Percentiles rank a stretch among this genome's conserved stretches.
Evolutionary conservation across 2,888 invertebrate genomes (phyloP).

Genomic region (Brenthis daphne): DNA sequence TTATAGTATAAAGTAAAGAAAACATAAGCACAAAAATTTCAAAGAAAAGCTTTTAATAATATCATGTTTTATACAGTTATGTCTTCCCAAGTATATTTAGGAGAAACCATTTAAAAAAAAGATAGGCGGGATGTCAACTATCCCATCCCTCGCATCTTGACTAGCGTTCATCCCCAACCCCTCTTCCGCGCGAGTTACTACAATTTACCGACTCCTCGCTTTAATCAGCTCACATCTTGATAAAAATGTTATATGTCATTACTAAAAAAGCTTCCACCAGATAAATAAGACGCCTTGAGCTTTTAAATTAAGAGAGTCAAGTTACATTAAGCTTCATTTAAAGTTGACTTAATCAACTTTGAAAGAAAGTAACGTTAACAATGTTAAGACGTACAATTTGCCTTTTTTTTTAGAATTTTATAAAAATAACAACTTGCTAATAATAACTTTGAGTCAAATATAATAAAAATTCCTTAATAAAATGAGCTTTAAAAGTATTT

Average conservation of each 20-base stretch:
- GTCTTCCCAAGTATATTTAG: too few species aligned
- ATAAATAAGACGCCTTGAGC: not conserved
- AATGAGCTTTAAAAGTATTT: too few species aligned
- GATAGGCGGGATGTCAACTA: not conserved
- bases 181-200: constrained; percentile 18
- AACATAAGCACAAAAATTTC: too few species aligned
- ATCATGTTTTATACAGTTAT: too few species aligned
- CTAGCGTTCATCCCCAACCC: constrained; percentile 22
- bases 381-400: constrained; percentile 7
- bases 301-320: constrained; percentile 14
- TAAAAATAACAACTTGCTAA: not conserved
- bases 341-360: constrained; percentile 18
- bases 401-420: constrained; percentile 5
- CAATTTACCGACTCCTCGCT: constrained; percentile 18
- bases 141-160: constrained; percentile 15
- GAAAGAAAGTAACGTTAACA: constrained; percentile 1
- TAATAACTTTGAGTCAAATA: too few species aligned
- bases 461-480: too few species aligned
- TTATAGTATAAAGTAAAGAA: too few species aligned
- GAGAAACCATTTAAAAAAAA: too few species aligned
- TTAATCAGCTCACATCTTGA: constrained; percentile 17
- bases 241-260: constrained; percentile 12
- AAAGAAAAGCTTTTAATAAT: too few species aligned
- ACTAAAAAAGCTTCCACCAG: not conserved
- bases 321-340: constrained; percentile 16